Evolutionary conservation across 2,888 invertebrate species (phyloP), one percentile per base, ranked within the genome.

Genomic region (Zelleria hepariella): DNA sequence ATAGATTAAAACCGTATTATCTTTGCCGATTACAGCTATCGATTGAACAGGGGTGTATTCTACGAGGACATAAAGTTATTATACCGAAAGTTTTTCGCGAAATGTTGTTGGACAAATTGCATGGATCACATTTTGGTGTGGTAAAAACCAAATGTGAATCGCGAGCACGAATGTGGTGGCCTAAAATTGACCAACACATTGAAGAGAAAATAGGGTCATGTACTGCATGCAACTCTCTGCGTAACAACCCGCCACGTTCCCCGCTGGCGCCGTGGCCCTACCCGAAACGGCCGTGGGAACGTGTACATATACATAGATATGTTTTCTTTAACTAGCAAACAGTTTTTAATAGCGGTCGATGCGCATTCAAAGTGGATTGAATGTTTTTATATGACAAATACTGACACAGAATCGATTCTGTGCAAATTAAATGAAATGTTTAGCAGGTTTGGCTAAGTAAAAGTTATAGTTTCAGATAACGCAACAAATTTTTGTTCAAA

Each of bases 121-220:
- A 64, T 32, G 24, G 21, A 3, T 55, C 63, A 8, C 62, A 62
- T 56, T 62, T 64, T 42, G 62, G 62, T 2, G 58, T 64, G 2
- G 62, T 64, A 4, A 65, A 65, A 58, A 64, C 61, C 2, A 65
- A 65, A 61, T 8, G 32, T 8, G 60, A 62, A 47, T 63, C 63
- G 3, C 24, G 61, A 32, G 5, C 5, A 10, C 58, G 61, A 23
- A 59, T 63, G 60, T 65, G 64, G 62, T 65, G 61, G 62, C 61
- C 61, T 0, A 52, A 59, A 48, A 62, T 65, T 1, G 62, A 64
- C 55, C 51, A 48, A 26, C 42, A 62, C 18, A 60, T 64, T 5
- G 63, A 64, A 58, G 48, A 60, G n/a, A 63, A 60, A 54, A 57
- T 63, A 51, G 63, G 62, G 1, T 47, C 60, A 1, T 64, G 63